phyloP scores from a whole-genome alignment of 2,113 vertebrate species.

The Bufo bufo region DNA sequence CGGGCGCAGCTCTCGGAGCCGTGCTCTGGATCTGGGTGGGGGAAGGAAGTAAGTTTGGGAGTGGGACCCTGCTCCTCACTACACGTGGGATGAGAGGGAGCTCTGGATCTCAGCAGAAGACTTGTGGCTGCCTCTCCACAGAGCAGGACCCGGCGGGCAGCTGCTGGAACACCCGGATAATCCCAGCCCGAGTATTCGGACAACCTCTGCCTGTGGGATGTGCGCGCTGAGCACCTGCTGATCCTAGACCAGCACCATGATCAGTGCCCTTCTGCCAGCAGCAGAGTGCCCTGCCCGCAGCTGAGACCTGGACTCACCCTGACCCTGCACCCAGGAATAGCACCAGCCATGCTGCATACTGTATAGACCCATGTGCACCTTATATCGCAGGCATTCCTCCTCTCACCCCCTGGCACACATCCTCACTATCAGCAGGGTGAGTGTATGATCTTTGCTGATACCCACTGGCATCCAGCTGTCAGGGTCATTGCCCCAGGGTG shows the following conservation, averaged over 20 bases:
- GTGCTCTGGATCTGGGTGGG: conserved; percentile 24
- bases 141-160: background rate
- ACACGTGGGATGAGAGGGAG: conserved; percentile 36
- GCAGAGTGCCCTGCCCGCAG: background rate
- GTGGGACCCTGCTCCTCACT: conserved; percentile 2
- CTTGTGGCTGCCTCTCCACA: background rate
- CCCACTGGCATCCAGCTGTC: background rate
- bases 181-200: no score
- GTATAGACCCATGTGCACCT: background rate
- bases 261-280: background rate
- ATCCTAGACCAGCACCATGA: background rate
- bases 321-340: no score
- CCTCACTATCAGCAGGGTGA: background rate
- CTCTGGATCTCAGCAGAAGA: conserved; percentile 12
- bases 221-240: background rate
- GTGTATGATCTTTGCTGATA: background rate
- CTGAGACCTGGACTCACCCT: background rate
- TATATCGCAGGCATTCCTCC: background rate
- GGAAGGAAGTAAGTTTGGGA: conserved; percentile 34
- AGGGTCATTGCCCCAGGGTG: background rate
- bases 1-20: conserved; percentile 14
- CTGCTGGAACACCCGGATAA: background rate
- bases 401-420: background rate
- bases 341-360: background rate
- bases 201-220: background rate